These are phyloP conservation scores for Boloria selene DNA, from an alignment of 2,888 invertebrate genomes.

Conservation along the genomic window DNA sequence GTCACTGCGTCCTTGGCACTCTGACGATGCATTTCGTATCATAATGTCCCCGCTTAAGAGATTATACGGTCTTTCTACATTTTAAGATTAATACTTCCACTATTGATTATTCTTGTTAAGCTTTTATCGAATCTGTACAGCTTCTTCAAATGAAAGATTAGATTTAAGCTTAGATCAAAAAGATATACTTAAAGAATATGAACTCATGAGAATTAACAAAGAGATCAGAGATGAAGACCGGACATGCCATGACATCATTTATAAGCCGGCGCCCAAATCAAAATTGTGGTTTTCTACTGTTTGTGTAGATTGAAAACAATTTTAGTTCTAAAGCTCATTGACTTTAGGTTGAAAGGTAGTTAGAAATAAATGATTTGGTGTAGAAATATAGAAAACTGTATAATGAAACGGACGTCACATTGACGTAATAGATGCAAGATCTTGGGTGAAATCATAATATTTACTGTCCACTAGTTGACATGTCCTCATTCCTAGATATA, in stretches of 20 bases:
- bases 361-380: conserved; percentile 53
- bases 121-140: conserved; percentile 52
- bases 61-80: conserved; percentile 39
- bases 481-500: conserved; percentile 67
- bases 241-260: conserved; percentile 77
- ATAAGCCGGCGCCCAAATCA: conserved; percentile 68
- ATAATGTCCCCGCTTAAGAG: conserved; percentile 40
- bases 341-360: conserved; percentile 53
- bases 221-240: conserved; percentile 70
- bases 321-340: conserved; percentile 53
- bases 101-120: conserved; percentile 53
- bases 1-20: conserved; percentile 56
- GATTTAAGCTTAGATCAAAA: conserved; percentile 58
- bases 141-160: conserved; percentile 59
- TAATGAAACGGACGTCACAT: conserved; percentile 80
- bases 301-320: conserved; percentile 48
- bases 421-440: conserved; percentile 78
- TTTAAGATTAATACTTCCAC: conserved; percentile 40
- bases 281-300: conserved; percentile 65
- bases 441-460: conserved; percentile 76
- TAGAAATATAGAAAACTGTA: conserved; percentile 56
- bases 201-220: conserved; percentile 57
- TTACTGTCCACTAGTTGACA: conserved; percentile 67
- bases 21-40: conserved; percentile 39
- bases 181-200: conserved; percentile 55